Evolutionary conservation across 1,140 invertebrate species (phyloP).

Genomic region (Brachionus rotundiformis): DNA sequence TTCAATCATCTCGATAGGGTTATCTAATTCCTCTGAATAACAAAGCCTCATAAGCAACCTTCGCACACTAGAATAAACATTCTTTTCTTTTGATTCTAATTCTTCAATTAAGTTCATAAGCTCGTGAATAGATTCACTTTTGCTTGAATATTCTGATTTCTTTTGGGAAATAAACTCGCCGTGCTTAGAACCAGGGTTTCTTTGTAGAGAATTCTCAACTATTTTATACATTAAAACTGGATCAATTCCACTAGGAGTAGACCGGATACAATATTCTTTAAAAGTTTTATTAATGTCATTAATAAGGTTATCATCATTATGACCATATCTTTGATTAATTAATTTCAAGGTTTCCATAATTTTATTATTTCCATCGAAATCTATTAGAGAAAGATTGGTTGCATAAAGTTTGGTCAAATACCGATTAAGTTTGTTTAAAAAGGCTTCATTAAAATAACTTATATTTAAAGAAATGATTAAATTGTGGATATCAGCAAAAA

Average conservation of each 20-base stretch:
- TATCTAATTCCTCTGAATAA: neutral
- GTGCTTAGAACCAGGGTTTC: neutral
- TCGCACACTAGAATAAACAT: neutral
- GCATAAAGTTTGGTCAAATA: neutral
- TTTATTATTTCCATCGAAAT: neutral
- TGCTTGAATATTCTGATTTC: neutral
- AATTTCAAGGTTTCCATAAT: neutral
- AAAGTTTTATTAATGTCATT: neutral
- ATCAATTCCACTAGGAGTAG: neutral
- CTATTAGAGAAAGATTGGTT: neutral
- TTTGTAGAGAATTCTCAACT: neutral
- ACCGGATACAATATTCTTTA: neutral
- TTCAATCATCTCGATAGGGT: neutral
- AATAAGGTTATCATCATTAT: neutral
- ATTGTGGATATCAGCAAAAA: neutral
- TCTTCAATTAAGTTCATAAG: neutral
- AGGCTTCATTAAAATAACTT: neutral
- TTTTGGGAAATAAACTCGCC: neutral
- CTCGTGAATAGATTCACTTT: neutral
- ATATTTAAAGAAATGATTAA: slow-evolving; percentile 25
- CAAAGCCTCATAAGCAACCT: slow-evolving; percentile 20
- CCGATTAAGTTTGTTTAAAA: neutral
- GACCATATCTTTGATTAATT: neutral
- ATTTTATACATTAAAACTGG: neutral
- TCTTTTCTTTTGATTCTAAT: slow-evolving; percentile 3